Evolutionary conservation across 2,888 invertebrate genomes (phyloP), one percentile per base, ranked within the genome.

Genomic region (Drosophila affinis): DNA sequence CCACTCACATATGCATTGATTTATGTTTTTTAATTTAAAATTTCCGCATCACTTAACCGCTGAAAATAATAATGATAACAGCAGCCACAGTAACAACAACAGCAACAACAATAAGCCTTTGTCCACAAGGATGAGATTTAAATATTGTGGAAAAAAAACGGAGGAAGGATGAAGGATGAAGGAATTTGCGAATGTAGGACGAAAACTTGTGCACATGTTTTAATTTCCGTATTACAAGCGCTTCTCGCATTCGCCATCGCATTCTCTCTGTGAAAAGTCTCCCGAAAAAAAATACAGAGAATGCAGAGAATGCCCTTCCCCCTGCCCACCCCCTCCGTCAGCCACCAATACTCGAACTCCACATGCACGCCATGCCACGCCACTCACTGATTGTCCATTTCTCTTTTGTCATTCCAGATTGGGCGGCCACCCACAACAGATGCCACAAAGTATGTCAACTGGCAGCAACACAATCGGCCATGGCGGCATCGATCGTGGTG

Each of bases 391-490:
- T 39, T 39, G 39, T 78, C 32, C 55, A 49, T 64, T 56, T 53
- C 45, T 68, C 49, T 60, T 67, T 52, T 47, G 34, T 62, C 67
- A 44, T 55, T 86, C 77, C 81, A 92, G 92, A 90, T 88, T 92
- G 89, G 91, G 91, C 70, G 91, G 92, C 77, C 82, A 91, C 87
- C 92, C 90, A 89, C 92, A 92, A 81, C 92, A 92, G 89, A 91
- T 92, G 90, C 90, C 92, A 79, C 92, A 92, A 90, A 93, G 93
- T 89, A 92, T 93, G 87, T 94, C 95, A 93, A 94, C 94, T 89
- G 94, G 94, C 87, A 93, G 93, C 89, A 94, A 95, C 84, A 94
- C 94, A 81, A 88, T 91, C 82, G 91, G 91, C 80, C 90, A 91
- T 77, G 90, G 91, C 14, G 91, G 91, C 81, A 91, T 91, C 74